These are phyloP conservation scores for Poeciliopsis gracilis DNA, from an alignment of 2,797 vertebrate species.

Conservation along the genomic window DNA sequence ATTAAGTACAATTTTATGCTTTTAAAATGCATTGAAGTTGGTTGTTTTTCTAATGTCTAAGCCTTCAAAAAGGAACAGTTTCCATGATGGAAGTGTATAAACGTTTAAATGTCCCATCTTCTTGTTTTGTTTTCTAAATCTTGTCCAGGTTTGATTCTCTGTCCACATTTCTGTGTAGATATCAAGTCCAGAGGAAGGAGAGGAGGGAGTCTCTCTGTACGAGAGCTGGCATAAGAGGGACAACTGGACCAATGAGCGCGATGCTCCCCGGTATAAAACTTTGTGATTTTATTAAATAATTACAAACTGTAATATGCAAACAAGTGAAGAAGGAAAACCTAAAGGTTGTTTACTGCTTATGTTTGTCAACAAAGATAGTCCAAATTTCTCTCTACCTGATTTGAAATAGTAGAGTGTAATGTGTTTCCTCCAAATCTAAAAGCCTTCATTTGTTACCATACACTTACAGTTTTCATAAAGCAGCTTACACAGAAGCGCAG, in stretches of 20 bases:
- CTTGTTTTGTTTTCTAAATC: not conserved
- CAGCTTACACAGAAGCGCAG: not conserved
- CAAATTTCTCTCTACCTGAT: not conserved
- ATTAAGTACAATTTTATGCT: no score
- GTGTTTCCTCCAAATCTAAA: not conserved
- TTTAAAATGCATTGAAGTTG: not conserved
- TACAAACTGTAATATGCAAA: not conserved
- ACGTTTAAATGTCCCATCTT: not conserved
- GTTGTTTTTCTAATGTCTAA: not conserved
- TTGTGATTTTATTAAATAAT: not conserved
- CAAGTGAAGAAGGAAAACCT: not conserved
- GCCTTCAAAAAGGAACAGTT: no score
- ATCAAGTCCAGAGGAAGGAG: conserved; percentile 89
- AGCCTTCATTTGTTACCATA: not conserved
- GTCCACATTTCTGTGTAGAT: conserved; percentile 75
- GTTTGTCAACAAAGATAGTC: not conserved
- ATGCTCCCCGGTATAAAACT: conserved; percentile 82
- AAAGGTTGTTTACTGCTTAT: not conserved
- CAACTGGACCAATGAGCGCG: conserved; percentile 85
- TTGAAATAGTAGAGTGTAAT: not conserved
- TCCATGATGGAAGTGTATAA: not conserved
- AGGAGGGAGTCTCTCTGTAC: conserved; percentile 89
- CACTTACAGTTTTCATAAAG: not conserved
- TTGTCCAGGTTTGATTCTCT: not conserved
- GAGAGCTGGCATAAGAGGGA: conserved; percentile 92